Base-by-base conservation (phyloP, 2,113 vertebrate genomes). In the Accipiter cooperii region DNA sequence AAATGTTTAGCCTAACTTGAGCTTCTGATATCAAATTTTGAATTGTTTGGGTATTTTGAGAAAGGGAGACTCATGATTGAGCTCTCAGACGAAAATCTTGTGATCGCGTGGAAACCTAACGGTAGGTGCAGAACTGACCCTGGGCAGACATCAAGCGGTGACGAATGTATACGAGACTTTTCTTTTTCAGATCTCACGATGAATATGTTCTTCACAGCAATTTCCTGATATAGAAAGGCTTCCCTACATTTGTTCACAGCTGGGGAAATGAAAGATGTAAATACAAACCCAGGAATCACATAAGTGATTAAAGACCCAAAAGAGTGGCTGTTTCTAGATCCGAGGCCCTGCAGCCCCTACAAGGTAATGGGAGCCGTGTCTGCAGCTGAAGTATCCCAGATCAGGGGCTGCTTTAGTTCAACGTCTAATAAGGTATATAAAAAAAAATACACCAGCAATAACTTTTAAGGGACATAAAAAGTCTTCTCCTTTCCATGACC, bases 301-400 rank as follows among this genome's bases (percentile, higher is more conserved):
- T 25, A 34, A 8, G 15, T 51, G 54, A 7, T 33, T 57, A 19
- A 93, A 44, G 28, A 76, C 8, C 33, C 26, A 16, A 34, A n/a
- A 26, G 8, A 58, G 33, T 71, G 66, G 6, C 20, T 26, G 1
- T 68, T 84, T 40, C 7, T 61, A 38, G 25, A 60, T 44, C 17
- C 1, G 3, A 78, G 51, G 10, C 49, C 34, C 13, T 0, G 0
- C 11, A 75, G 12, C 12, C 10, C 22, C 31, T 17, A 6, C 6
- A 14, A 87, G 40, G 28, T 21, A 36, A 12, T 3, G n/a, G 34
- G 20, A 47, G 33, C 25, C 64, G 20, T 63, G 26, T 5, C 17
- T 73, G 36, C 40, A 69, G 31, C 31, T 63, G 47, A 95, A 65
- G 14, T 4, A 40, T 29, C 61, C 17, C 24, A 34, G 17, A 44